Base-by-base conservation (phyloP, 2,797 vertebrate genomes). In the Hippocampus kuda region DNA sequence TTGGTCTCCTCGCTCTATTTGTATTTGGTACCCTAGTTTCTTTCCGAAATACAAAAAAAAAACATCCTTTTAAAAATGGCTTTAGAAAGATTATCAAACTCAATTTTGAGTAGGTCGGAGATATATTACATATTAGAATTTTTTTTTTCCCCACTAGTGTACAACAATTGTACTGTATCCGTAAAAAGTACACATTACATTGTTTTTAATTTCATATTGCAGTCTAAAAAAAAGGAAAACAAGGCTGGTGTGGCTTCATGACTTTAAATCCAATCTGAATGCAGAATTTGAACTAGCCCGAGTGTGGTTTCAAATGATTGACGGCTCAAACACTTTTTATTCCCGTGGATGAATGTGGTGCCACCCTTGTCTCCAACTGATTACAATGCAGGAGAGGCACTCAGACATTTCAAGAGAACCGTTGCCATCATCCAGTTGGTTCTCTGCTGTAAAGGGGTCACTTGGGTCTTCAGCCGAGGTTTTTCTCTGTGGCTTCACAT, bases 351-450 rank as follows among this genome's bases (percentile, higher is more conserved):
- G 18, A 38, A 62, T 41, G 60, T 62, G 30, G 60, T 62, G 60
- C 22, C 60, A 41, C 38, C 18, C 34, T 41, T 16, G 18, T n/a
- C 30, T 34, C 27, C 15, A 62, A 62, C 30, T 41, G 60, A 62
- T 62, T 41, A 38, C 1, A 41, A 34, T 38, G 22, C 34, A 41
- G 60, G 60, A 62, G 59, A 34, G 60, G 41, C 9, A 62, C 34
- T 62, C 34, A 38, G 60, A 62, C 60, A n/a, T 20, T 41, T 62
- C 60, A 41, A 62, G 60, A 61, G 59, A 62, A 62, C 60, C 34
- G 34, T 5, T 62, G 60, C 60, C 60, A 62, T 41, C 60, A 38
- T 62, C 27, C 59, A 34, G 18, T n/a, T 34, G 27, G 27, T 38
- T 61, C 30, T 61, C 15, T 34, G 34, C 59, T 61, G 3, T 38